Conservation (phyloP, 1,140 invertebrate genomes). For the Cherax quadricarinatus region DNA sequence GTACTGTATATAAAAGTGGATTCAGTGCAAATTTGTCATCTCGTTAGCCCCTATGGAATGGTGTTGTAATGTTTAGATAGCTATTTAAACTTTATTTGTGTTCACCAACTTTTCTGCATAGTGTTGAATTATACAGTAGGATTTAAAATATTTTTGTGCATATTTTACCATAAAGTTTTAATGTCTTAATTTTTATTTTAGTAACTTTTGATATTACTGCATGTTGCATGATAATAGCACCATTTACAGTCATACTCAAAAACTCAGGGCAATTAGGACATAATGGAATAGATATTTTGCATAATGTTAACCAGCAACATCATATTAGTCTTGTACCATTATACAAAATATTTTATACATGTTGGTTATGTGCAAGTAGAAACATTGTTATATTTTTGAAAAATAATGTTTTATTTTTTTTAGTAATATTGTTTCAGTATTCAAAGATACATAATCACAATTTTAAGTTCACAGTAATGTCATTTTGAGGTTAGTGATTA, state of each 20-base stretch:
- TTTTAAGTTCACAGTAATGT: no score
- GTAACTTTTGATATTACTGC: slow-evolving; percentile 61
- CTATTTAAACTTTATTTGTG: slow-evolving; percentile 57
- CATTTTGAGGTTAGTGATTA: no score
- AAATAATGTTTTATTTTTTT: not conserved
- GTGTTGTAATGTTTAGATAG: slow-evolving; percentile 58
- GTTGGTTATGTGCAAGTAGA: not conserved
- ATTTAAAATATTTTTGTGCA: slow-evolving; percentile 50
- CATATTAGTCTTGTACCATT: not conserved
- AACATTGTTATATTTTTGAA: not conserved
- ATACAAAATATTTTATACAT: not conserved
- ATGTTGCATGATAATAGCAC: slow-evolving; percentile 67
- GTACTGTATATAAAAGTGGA: not conserved
- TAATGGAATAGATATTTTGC: not conserved
- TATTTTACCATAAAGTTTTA: slow-evolving; percentile 54
- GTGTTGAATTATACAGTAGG: slow-evolving; percentile 58
- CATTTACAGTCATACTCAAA: slow-evolving; percentile 63
- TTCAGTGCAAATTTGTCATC: slow-evolving; percentile 36
- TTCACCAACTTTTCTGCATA: slow-evolving; percentile 69
- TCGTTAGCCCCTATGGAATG: slow-evolving; percentile 65
- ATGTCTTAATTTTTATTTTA: slow-evolving; percentile 50
- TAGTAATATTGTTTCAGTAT: not conserved
- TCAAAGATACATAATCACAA: no score
- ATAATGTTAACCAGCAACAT: not conserved
- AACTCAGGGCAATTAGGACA: slow-evolving; percentile 66